Evolutionary conservation across 1,140 invertebrate genomes (phyloP), one percentile per base, ranked within the genome.

Genomic region (Drosophila tropicalis): DNA sequence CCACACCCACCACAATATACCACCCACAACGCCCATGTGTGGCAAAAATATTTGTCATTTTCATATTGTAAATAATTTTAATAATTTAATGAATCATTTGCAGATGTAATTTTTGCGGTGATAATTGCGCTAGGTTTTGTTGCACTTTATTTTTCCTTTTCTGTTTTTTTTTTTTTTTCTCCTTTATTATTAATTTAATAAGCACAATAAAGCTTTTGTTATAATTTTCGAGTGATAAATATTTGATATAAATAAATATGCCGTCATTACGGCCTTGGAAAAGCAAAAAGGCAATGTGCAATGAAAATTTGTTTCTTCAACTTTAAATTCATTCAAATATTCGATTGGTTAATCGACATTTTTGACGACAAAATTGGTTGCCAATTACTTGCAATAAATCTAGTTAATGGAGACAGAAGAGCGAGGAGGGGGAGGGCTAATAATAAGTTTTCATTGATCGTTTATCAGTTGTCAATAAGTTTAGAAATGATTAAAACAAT

Each of bases 181-280:
- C n/a, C n/a, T 17, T 3, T 6, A 47, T 51, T 51, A n/a, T 22
- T 58, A 29, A 29, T 29, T 75, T 69, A 63, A 55, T 63, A 76
- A 54, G 63, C 36, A 76, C n/a, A 39, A 39, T 39, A 41, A 40
- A 17, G 12, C 40, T 74, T 57, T 22, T 60, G 15, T 60, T 19
- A 39, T 36, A 60, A 32, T 36, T 60, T 40, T 44, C 67, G 58
- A 70, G 67, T 72, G 41, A 85, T 85, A 65, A 86, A 86, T 86
- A 81, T 81, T 86, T 86, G 58, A 81, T 85, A 66, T 64, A 41
- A 70, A 85, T 64, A 70, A 51, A 73, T 77, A 69, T 77, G 62
- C 41, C 9, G 10, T 47, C 25, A 71, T 79, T 66, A 9, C 3
- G 9, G 1, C 44, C 44, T 51, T 51, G 44, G 22, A 51, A 19